Evolutionary conservation across 1,140 invertebrate genomes (phyloP), one percentile per base, ranked within the genome.

Genomic region (Agrypnia vestita): DNA sequence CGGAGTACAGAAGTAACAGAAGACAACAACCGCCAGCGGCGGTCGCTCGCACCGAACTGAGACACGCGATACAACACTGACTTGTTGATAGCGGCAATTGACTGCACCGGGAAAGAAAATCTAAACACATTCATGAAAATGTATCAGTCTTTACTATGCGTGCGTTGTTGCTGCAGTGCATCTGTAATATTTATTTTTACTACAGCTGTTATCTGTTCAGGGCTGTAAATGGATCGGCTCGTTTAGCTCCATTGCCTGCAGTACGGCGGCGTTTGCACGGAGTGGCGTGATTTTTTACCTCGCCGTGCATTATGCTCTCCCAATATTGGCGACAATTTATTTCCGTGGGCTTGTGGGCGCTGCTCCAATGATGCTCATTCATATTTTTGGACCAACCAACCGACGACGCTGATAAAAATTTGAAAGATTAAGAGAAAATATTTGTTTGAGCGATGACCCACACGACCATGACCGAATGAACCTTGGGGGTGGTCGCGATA

Each of bases 11-110:
- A 25, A 19, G 11, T 17, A 69, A 8, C 25, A 21, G 17, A 71
- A 12, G 10, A 71, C 46, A 71, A 67, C 67, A 71, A 71, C 67
- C 67, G 67, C 67, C 67, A 25, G 46, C 67, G 67, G 67, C 67
- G 67, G 67, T 51, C 67, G 67, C 47, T 71, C 67, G 47, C 67
- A 51, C 46, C 67, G 67, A 53, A 71, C 67, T 71, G 47, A 69
- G 12, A 67, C 62, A 46, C 4, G n/a, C 35, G 21, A 46, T 10
- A 35, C 25, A 35, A 43, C 61, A 21, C 61, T 13, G 25, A 25
- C 56, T 21, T 62, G 59, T 35, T 64, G 25, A 64, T 64, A 64
- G 61, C 61, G 61, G n/a, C 55, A 59, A 21, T 17, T 59, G 55
- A 19, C 25, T 35, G 25, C 25, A 35, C 25, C 17, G 55, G 15